These are phyloP conservation scores for Maconellicoccus hirsutus DNA, from an alignment of 1,140 invertebrate genomes.

Conservation along the genomic window DNA sequence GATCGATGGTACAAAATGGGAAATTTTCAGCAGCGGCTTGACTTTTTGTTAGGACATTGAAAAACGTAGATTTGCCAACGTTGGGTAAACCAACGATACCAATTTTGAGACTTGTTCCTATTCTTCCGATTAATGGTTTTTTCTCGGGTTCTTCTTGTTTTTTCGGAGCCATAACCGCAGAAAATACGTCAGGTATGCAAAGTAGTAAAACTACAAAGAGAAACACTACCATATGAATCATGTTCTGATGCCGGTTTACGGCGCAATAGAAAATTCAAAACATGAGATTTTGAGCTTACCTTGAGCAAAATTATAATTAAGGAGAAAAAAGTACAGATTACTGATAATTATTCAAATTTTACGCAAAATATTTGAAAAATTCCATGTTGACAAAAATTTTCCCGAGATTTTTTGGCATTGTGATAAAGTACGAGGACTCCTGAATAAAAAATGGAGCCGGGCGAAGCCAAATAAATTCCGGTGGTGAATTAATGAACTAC, in stretches of 20 bases:
- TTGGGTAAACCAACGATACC: conserved; percentile 93
- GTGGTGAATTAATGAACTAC: no score
- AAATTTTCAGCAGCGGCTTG: conserved; percentile 95
- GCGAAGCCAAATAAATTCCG: no score
- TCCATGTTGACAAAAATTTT: no score
- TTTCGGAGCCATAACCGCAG: conserved; percentile 72
- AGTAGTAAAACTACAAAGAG: background rate
- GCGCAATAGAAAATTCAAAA: background rate
- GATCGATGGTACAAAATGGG: conserved; percentile 99
- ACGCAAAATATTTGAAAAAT: no score
- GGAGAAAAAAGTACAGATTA: no score
- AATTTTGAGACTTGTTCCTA: conserved; percentile 94
- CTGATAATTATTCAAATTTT: no score
- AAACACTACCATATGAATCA: background rate
- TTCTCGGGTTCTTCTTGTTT: conserved; percentile 81
- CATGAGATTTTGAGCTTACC: background rate
- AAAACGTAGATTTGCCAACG: conserved; percentile 98
- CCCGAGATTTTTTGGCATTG: no score
- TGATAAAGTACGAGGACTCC: no score
- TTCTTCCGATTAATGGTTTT: conserved; percentile 86
- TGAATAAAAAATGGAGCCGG: no score
- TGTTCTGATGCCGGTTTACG: background rate
- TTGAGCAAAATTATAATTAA: background rate
- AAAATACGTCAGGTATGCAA: background rate
- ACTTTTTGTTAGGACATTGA: conserved; percentile 96